These are phyloP conservation scores for Pinctada fucata DNA, from an alignment of 2,888 invertebrate genomes.

Conservation along the genomic window DNA sequence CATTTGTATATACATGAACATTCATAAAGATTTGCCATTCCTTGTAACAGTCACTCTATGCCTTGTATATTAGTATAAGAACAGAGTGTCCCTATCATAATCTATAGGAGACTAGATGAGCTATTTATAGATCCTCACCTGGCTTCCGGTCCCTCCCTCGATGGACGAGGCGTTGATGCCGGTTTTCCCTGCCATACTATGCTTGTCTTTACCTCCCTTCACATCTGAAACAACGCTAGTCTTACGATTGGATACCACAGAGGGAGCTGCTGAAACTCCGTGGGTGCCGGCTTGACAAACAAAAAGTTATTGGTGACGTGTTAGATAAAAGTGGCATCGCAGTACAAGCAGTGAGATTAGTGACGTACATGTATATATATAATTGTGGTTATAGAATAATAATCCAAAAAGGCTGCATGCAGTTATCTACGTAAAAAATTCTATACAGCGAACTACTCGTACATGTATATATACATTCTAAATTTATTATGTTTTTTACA, in stretches of 20 bases:
- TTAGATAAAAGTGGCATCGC: slow-evolving; percentile 2
- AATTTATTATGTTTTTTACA: too few species aligned
- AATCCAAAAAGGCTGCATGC: too few species aligned
- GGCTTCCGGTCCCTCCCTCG: slow-evolving; percentile 70
- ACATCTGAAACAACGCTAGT: slow-evolving; percentile 71
- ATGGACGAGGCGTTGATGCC: slow-evolving; percentile 65
- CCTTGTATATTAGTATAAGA: background rate
- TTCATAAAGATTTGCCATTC: background rate
- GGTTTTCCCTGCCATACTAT: slow-evolving; percentile 59
- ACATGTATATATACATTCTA: too few species aligned
- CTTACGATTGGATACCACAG: slow-evolving; percentile 71
- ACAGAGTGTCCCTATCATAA: too few species aligned
- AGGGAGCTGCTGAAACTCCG: slow-evolving; percentile 44
- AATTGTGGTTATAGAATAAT: too few species aligned
- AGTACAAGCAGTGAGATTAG: background rate
- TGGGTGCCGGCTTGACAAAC: slow-evolving; percentile 28
- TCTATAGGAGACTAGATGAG: too few species aligned
- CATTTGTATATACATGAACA: background rate
- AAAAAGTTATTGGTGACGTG: slow-evolving; percentile 11
- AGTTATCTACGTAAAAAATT: too few species aligned
- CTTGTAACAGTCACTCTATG: background rate
- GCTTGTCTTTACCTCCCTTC: slow-evolving; percentile 68
- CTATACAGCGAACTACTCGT: too few species aligned
- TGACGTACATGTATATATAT: too few species aligned
- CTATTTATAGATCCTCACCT: slow-evolving; percentile 56